Evolutionary conservation across 1,140 invertebrate genomes (phyloP), one percentile per base, ranked within the genome.

Genomic region (Antheraea pernyi): DNA sequence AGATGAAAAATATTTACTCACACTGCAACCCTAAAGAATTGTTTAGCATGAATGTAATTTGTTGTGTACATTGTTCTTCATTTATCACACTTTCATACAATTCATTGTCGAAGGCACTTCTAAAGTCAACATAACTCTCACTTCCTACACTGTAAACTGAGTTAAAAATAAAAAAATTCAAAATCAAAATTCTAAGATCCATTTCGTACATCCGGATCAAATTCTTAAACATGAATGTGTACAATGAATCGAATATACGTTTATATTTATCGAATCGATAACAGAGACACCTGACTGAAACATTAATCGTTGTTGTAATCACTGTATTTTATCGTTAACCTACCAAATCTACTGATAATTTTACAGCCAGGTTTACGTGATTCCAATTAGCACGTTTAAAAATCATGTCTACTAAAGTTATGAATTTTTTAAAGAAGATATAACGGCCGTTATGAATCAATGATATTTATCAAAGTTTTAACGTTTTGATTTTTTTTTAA

Each of bases 11-110:
- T 39, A 59, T 65, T 19, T 59, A 79, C 78, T 80, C 71, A 78
- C 79, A 78, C 36, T 39, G 42, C 19, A 76, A 30, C 37, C 65
- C 70, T 10, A 76, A 22, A 6, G 73, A 8, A 39, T 73, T 65
- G 36, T 73, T 75, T 7, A 46, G n/a, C 4, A 80, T 22, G 16
- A 67, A 74, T 4, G 8, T 36, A 60, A 80, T 62, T 63, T 80
- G 79, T 48, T 69, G 6, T 9, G 58, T 9, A 64, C 75, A 77
- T 39, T 75, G 67, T 58, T 69, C 61, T 7, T 64, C 39, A 30
- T 79, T 59, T 10, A 82, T 53, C 46, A 76, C 80, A 37, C 68
- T 65, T 64, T 76, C 53, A 64, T 79, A 79, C 46, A 80, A 69
- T 8, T 75, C 69, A 36, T 72, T 10, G 22, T 80, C 76, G 19